A percentile compares a stretch with the other conserved stretches of the same genome.
These are phyloP conservation scores for Pelvicachromis taeniatus DNA, from an alignment of 2,113 vertebrate genomes.

Conservation along the genomic window DNA sequence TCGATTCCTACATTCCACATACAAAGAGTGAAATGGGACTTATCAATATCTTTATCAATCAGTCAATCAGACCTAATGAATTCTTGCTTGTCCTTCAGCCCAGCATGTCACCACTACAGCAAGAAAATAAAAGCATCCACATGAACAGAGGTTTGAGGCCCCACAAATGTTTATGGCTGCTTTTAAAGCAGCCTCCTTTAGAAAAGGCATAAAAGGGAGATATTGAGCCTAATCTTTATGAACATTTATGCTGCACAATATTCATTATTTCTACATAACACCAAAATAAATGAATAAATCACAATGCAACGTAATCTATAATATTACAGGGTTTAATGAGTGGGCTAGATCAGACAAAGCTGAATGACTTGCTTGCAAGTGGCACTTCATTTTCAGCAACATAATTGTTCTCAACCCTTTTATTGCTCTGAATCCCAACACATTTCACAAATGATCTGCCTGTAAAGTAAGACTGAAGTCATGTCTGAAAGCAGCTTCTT, in stretches of 20 bases:
- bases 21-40: neutral
- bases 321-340: slow-evolving; percentile 27
- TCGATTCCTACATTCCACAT: slow-evolving; percentile 8
- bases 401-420: slow-evolving; percentile 57
- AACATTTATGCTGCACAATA: neutral
- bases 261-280: neutral
- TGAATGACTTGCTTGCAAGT: slow-evolving; percentile 18
- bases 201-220: neutral
- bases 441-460: slow-evolving; percentile 10
- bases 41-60: slow-evolving; percentile 42
- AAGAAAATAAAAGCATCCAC: neutral
- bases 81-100: slow-evolving; percentile 33
- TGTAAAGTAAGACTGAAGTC: slow-evolving; percentile 3
- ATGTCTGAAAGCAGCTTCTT: slow-evolving; percentile 34
- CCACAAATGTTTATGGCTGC: neutral
- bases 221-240: neutral
- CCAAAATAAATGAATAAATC: neutral
- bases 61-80: slow-evolving; percentile 31
- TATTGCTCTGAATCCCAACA: slow-evolving; percentile 24
- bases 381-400: slow-evolving; percentile 60
- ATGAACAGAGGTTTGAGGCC: neutral
- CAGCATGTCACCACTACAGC: neutral
- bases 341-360: slow-evolving; percentile 37
- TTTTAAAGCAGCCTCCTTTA: neutral
- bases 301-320: neutral